phyloP scores from a whole-genome alignment of 2,797 vertebrate genomes.

The Mormyrus proboscirostris region DNA sequence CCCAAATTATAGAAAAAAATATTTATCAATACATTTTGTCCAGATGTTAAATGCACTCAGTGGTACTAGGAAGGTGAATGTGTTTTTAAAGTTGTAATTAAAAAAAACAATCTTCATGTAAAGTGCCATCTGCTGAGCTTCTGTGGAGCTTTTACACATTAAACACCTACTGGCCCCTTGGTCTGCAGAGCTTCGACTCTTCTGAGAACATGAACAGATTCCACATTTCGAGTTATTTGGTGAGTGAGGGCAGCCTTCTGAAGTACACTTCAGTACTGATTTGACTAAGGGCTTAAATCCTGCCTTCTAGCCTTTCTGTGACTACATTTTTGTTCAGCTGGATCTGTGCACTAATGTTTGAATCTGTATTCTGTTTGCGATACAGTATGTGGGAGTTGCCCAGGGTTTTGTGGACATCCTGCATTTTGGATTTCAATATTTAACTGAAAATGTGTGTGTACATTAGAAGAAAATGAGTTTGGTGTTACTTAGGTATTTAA shows the following conservation, averaged over 20 bases:
- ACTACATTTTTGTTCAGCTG: neutral
- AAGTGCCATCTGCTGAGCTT: slow-evolving; percentile 18
- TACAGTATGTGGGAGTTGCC: neutral
- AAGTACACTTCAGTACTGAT: neutral
- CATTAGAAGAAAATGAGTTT: neutral
- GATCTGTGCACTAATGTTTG: neutral
- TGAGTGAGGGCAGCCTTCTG: neutral
- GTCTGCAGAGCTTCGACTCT: neutral
- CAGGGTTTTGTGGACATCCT: neutral
- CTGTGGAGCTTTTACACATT: slow-evolving; percentile 42
- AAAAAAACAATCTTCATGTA: neutral
- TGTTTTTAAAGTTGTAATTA: neutral
- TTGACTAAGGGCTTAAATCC: neutral
- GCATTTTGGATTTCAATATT: neutral
- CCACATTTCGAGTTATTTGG: neutral
- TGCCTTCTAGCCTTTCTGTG: neutral
- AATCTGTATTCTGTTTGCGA: neutral
- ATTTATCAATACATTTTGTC: neutral
- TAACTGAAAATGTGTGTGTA: neutral
- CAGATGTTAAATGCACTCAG: neutral
- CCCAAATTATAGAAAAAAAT: neutral
- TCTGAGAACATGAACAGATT: neutral
- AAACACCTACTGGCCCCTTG: slow-evolving; percentile 31
- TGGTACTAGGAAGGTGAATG: neutral
- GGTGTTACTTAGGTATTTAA: neutral